A percentile compares a stretch with the other conserved stretches of the same genome.
Conservation (phyloP, 2,797 vertebrate species). For the Brachyalestes nurse region DNA sequence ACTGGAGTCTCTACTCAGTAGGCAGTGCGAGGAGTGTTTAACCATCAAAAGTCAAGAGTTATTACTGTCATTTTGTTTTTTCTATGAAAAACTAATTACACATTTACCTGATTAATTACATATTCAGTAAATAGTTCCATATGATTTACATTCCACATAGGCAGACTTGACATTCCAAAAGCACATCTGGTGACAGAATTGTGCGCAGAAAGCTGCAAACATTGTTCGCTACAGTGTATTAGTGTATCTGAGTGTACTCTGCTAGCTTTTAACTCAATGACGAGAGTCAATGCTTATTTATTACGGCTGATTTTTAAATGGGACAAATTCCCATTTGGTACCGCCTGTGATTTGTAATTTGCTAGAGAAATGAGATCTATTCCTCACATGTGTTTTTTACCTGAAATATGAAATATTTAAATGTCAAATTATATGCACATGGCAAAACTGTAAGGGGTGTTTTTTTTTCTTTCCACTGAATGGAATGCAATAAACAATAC, state of each 20-base stretch:
- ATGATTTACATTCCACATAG: background rate
- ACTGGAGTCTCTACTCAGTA: background rate
- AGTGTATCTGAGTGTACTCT: too few relatives aligned
- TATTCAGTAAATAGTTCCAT: background rate
- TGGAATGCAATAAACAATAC: background rate
- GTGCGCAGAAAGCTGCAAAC: too few relatives aligned
- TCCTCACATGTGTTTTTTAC: background rate
- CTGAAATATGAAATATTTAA: background rate
- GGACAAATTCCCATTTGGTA: too few relatives aligned
- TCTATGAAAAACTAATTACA: background rate
- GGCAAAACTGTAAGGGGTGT: background rate
- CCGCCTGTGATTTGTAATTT: too few relatives aligned
- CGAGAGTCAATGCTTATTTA: too few relatives aligned
- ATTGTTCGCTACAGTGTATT: too few relatives aligned
- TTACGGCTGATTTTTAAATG: too few relatives aligned
- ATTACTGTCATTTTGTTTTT: background rate
- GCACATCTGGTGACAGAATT: too few relatives aligned
- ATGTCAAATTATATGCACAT: background rate
- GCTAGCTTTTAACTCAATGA: too few relatives aligned
- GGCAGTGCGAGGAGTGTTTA: background rate
- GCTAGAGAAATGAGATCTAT: too few relatives aligned
- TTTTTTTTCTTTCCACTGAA: background rate
- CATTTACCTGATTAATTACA: background rate
- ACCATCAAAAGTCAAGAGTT: background rate
- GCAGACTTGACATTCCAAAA: too few relatives aligned